Evolutionary conservation across 2,888 invertebrate genomes (phyloP), one percentile per base, ranked within the genome.

Genomic region (Oasisia sp.): DNA sequence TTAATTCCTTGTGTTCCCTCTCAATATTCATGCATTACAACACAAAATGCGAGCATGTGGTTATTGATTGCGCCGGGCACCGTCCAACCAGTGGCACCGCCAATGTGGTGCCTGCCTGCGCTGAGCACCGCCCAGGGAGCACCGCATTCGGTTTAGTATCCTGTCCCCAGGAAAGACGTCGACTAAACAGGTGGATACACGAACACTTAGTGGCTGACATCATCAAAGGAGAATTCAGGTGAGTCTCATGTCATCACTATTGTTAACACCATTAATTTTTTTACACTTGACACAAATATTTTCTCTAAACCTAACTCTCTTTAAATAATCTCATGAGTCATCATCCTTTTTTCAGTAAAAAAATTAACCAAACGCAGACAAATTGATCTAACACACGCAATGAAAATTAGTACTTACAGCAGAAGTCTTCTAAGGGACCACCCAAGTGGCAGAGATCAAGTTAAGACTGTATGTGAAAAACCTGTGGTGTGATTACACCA

Each of bases 11-110:
- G 27, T 19, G 74, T 74, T 74, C n/a, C 74, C 74, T 74, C 74
- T 74, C 74, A 74, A 74, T 74, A 74, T 74, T 74, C 74, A 74
- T 74, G 74, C 74, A 74, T 74, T 74, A 74, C 27, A 74, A 74
- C 74, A 7, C 74, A 74, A 19, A 74, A 74, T 74, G 74, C 74
- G 74, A 74, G 74, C 74, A 74, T 74, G 74, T 74, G 74, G 19
- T 74, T 74, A 74, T 74, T 74, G 74, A 74, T 74, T 74, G 74
- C 27, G 74, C 5, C 74, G n/a, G 74, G 27, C 74, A 74, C 74
- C 27, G 27, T 38, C 38, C 38, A 4, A 38, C 74, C 74, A 74
- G 74, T n/a, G n/a, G 74, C 27, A 74, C 74, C n/a, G 74, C n/a
- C 74, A 74, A n/a, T 74, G 74, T 27, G 74, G 74, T n/a, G 74